These are phyloP conservation scores for Micropoecilia bifurca DNA, from an alignment of 2,797 vertebrate genomes.

Conservation along the genomic window DNA sequence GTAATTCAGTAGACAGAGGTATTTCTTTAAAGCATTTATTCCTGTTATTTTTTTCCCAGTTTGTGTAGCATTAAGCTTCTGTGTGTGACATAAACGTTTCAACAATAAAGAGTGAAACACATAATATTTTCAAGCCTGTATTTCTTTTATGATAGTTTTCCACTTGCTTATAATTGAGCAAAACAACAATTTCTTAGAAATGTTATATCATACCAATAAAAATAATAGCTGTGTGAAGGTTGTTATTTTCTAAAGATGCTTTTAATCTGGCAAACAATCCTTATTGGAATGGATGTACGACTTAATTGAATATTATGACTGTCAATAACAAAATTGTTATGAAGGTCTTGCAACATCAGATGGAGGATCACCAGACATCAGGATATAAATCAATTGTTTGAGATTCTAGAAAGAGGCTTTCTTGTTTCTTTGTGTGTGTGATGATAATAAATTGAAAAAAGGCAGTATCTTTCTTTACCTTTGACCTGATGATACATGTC, in stretches of 20 bases:
- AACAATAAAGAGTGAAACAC: neutral
- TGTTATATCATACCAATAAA: neutral
- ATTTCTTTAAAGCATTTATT: neutral
- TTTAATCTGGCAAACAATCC: neutral
- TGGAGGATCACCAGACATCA: neutral
- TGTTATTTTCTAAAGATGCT: neutral
- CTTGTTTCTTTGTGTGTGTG: neutral
- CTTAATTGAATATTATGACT: neutral
- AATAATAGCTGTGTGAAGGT: neutral
- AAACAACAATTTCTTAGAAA: constrained; percentile 1
- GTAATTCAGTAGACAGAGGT: neutral
- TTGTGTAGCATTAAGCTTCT: neutral
- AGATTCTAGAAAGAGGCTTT: neutral
- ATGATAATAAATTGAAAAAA: too few relatives aligned
- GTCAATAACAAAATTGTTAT: neutral
- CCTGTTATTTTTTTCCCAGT: neutral
- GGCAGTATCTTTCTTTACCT: too few relatives aligned
- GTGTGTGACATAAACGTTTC: neutral
- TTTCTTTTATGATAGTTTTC: neutral
- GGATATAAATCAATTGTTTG: neutral
- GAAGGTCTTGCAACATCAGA: neutral
- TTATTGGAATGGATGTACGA: neutral
- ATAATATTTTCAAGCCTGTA: neutral
- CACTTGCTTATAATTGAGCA: neutral
- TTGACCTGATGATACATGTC: neutral